Evolutionary conservation across 1,140 invertebrate species (phyloP).

Genomic region (Geopemphigus sp.): DNA sequence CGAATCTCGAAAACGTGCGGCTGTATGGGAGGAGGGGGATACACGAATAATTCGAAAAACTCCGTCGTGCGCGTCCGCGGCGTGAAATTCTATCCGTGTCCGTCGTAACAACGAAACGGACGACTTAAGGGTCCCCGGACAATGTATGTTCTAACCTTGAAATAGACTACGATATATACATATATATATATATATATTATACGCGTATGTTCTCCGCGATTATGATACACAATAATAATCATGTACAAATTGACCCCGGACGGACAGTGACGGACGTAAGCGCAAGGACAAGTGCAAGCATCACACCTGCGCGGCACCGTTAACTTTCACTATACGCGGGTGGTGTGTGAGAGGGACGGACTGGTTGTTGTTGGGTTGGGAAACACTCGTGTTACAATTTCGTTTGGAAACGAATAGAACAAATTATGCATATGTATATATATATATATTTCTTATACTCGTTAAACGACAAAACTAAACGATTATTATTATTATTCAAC

Average conservation of each 20-base stretch:
- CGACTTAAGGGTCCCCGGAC: neutral
- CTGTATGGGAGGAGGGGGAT: too few relatives aligned
- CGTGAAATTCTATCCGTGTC: conserved; percentile 6
- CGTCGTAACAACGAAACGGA: neutral
- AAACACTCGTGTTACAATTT: conserved; percentile 29
- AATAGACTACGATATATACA: neutral
- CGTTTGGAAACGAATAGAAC: conserved; percentile 24
- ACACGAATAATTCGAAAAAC: neutral
- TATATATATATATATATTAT: too few relatives aligned
- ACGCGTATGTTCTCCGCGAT: neutral
- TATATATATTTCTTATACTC: neutral
- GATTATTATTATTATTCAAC: conserved; percentile 25
- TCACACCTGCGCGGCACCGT: neutral
- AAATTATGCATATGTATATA: conserved; percentile 15
- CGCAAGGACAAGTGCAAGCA: conserved; percentile 44
- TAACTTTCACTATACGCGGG: conserved; percentile 20
- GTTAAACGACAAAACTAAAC: conserved; percentile 20
- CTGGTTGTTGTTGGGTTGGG: neutral
- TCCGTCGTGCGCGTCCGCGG: neutral
- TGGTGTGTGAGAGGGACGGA: too few relatives aligned
- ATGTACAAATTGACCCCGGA: conserved; percentile 40
- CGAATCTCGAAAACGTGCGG: neutral
- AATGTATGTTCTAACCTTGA: conserved; percentile 3
- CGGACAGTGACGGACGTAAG: conserved; percentile 40
- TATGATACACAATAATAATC: conserved; percentile 27